Conservation (phyloP, 2,797 vertebrate species). For the Falco novaeseelandiae region DNA sequence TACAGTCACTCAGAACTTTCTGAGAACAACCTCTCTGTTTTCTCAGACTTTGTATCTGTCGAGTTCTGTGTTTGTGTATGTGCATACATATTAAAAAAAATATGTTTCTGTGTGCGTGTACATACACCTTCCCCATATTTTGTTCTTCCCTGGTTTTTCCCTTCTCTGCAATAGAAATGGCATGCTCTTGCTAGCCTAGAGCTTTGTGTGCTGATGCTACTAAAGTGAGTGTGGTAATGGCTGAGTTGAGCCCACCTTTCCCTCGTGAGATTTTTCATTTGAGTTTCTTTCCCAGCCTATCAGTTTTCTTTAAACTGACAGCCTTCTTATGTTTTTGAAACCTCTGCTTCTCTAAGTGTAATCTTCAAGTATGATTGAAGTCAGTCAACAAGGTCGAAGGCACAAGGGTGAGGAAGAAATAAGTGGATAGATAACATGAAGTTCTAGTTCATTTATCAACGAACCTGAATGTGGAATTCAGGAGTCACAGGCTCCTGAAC, state of each 20-base stretch:
- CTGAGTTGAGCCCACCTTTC: not conserved
- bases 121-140: not conserved
- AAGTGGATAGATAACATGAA: not conserved
- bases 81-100: not conserved
- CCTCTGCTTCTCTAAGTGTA: not conserved
- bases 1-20: not conserved
- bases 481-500: not conserved
- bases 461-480: not conserved
- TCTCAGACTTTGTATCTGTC: not conserved
- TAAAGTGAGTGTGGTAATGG: not conserved
- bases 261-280: not conserved
- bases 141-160: not conserved
- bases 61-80: not conserved
- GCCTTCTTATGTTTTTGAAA: not conserved
- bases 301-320: not conserved
- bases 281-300: not conserved
- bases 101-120: fast-evolving
- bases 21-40: not conserved
- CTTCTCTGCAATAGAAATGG: not conserved
- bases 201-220: not conserved
- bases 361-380: not conserved
- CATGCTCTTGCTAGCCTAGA: not conserved
- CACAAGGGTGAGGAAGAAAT: not conserved
- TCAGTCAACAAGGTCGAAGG: not conserved
- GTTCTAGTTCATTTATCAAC: not conserved